Evolutionary conservation across 2,888 invertebrate genomes (phyloP).

Genomic region (Nephrotoma flavescens): DNA sequence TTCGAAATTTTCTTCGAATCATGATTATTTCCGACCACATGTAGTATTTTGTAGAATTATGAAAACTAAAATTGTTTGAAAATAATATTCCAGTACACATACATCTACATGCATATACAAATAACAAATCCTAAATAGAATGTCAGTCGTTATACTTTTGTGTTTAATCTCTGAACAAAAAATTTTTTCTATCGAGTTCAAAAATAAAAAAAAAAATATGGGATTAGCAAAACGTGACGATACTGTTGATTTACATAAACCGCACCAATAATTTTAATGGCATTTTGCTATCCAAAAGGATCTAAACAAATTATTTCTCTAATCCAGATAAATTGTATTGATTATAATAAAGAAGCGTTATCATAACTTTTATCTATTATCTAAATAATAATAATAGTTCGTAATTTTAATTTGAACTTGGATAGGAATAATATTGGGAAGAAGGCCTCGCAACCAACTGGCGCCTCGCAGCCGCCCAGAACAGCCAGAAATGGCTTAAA

Average conservation of each 20-base stretch:
- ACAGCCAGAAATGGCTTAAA: too few relatives aligned
- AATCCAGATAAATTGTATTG: not conserved
- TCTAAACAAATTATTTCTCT: not conserved
- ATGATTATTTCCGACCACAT: not conserved
- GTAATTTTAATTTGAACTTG: too few relatives aligned
- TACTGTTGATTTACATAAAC: not conserved
- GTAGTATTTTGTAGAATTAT: not conserved
- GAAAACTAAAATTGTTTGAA: not conserved
- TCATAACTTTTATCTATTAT: not conserved
- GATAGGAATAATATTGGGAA: too few relatives aligned
- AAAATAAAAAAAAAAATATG: not conserved
- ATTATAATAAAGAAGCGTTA: not conserved
- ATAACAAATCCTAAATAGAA: not conserved
- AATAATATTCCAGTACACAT: not conserved
- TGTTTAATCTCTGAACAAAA: not conserved
- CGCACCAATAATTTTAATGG: not conserved
- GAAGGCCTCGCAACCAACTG: too few relatives aligned
- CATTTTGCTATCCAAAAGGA: not conserved
- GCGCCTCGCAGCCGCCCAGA: too few relatives aligned
- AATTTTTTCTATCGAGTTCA: not conserved
- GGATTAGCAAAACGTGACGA: not conserved
- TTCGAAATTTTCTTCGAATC: too few relatives aligned
- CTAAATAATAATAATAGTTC: not conserved
- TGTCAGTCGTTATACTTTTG: not conserved
- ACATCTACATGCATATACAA: not conserved